Percentiles rank a stretch among this genome's conserved stretches.
Conservation (phyloP, 53 echinoderm and acorn worm genomes). For the Temnopleurus reevesii region DNA sequence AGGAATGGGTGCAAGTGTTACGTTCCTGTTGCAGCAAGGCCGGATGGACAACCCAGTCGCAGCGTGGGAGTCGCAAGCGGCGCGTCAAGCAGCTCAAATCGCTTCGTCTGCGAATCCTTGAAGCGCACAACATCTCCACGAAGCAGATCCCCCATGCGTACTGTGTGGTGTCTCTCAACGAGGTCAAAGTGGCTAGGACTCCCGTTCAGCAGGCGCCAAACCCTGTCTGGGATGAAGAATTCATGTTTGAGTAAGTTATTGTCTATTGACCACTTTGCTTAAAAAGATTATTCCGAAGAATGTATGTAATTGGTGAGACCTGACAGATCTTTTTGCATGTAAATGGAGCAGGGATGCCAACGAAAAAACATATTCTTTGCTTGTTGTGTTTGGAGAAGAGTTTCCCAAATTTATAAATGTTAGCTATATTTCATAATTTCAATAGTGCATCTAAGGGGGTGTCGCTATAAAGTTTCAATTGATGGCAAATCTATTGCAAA, state of each 20-base stretch:
- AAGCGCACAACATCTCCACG: conserved; percentile 91
- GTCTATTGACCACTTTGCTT: too few relatives aligned
- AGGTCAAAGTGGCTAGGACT: conserved; percentile 94
- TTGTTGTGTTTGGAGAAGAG: too few relatives aligned
- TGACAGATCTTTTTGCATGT: too few relatives aligned
- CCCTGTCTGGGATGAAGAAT: conserved; percentile 98
- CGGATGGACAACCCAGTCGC: conserved; percentile 81
- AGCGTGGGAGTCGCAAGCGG: conserved; percentile 69
- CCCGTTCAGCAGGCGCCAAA: conserved; percentile 88
- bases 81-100: conserved; percentile 96
- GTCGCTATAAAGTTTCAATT: too few relatives aligned
- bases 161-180: conserved; percentile 95
- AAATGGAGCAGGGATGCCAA: too few relatives aligned
- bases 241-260: conserved; percentile 98
- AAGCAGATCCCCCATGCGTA: conserved; percentile 91
- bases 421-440: too few relatives aligned
- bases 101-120: conserved; percentile 85
- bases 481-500: too few relatives aligned
- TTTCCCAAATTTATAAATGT: too few relatives aligned
- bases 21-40: conserved; percentile 85
- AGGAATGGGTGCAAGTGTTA: conserved; percentile 95
- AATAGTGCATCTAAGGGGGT: too few relatives aligned
- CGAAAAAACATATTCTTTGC: too few relatives aligned
- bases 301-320: too few relatives aligned
- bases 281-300: too few relatives aligned